Percentiles rank a stretch among this genome's conserved stretches.
These are phyloP conservation scores for Zoanthus solanderi DNA, from an alignment of 92 coral and sea anemone species.

Conservation along the genomic window DNA sequence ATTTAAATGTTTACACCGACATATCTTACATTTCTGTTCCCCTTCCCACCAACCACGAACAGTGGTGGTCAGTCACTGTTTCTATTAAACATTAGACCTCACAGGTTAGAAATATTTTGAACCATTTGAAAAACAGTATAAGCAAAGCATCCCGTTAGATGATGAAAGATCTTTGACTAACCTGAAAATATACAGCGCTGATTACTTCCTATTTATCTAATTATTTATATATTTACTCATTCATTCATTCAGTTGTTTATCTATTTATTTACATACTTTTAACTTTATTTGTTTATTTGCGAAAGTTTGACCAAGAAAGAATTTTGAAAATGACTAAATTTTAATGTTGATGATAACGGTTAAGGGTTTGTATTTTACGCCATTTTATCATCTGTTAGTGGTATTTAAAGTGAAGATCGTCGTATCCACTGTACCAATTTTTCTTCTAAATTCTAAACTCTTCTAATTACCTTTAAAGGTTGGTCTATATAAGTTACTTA, in stretches of 20 bases:
- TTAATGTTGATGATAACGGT: too few relatives aligned
- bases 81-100: neutral
- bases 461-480: neutral
- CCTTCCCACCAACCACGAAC: neutral
- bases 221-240: too few relatives aligned
- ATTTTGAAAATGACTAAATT: too few relatives aligned
- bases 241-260: too few relatives aligned
- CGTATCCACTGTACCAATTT: neutral
- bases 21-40: neutral
- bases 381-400: too few relatives aligned
- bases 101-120: neutral
- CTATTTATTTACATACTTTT: too few relatives aligned
- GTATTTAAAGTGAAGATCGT: neutral
- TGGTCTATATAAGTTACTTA: neutral
- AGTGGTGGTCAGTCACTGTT: neutral
- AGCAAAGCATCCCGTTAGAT: neutral
- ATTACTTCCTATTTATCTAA: too few relatives aligned
- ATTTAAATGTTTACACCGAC: neutral
- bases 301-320: too few relatives aligned
- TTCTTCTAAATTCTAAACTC: neutral
- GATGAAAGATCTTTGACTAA: neutral
- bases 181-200: neutral
- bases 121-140: neutral
- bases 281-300: too few relatives aligned
- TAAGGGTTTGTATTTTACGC: too few relatives aligned